Percentiles rank a stretch among this genome's conserved stretches.
Conservation (phyloP, 2,113 vertebrate genomes). For the Serilophus lunatus region DNA sequence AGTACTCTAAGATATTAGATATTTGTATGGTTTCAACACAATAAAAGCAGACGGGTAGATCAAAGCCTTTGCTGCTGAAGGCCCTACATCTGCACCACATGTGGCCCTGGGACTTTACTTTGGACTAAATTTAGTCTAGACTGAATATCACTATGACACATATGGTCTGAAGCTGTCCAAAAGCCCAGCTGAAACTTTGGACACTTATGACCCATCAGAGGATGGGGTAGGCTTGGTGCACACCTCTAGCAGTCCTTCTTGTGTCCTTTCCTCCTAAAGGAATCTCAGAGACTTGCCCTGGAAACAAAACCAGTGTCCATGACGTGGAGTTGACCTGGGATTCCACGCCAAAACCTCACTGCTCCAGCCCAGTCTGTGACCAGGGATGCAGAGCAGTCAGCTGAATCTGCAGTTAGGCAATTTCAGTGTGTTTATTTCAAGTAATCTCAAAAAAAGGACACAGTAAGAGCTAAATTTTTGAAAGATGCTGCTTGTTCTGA, state of each 20-base stretch:
- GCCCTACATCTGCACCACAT: neutral
- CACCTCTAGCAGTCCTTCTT: neutral
- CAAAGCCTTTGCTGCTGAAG: neutral
- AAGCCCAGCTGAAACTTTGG: neutral
- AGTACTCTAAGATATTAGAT: neutral
- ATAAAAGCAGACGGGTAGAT: neutral
- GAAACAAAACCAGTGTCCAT: neutral
- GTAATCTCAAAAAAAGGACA: neutral
- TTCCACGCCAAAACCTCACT: neutral
- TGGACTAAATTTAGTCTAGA: neutral
- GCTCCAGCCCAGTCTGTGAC: neutral
- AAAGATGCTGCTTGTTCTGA: neutral
- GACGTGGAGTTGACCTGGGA: neutral
- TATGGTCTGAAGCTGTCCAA: neutral
- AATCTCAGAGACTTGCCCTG: neutral
- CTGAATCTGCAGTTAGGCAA: neutral
- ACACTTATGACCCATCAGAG: neutral
- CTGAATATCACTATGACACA: neutral
- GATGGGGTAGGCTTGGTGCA: neutral
- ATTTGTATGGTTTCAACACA: constrained; percentile 2
- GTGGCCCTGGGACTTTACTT: neutral
- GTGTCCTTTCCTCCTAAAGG: neutral
- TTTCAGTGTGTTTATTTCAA: neutral
- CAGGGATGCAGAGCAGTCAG: neutral
- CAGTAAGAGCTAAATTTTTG: neutral